Base-by-base conservation (phyloP, 2,113 vertebrate genomes). In the Mobula hypostoma region DNA sequence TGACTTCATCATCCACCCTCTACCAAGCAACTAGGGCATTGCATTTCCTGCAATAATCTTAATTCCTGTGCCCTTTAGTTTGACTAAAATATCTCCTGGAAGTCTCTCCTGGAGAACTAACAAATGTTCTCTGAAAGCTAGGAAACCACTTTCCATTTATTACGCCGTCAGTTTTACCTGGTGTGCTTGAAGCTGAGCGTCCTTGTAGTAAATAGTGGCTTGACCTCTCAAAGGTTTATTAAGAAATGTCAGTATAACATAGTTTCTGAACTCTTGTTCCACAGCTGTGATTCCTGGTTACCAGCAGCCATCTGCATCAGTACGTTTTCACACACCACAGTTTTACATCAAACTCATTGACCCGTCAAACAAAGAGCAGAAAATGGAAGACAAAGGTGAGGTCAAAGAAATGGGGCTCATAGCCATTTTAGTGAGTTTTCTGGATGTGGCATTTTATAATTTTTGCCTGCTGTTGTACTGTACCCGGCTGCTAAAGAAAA, bases 351-450 rank as follows among this genome's bases (percentile, higher is more conserved):
- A 97, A 93, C 96, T 98, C 95, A 97, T 98, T 1, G 98, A 99
- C 0, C 94, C 97, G 0, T 96, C 96, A 94, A 98, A 96, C 95
- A 98, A 98, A 95, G 99, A 99, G 88, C 96, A 98, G 94, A 98
- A 97, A 95, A 96, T 99, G 95, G 98, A 99, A 95, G 99, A 99
- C 94, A 99, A 96, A 97, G 98, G 99, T 99, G 95, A 96, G 96
- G 74, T 90, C 14, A 29, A 6, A 0, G 0, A 1, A 27, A 27
- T 24, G 40, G 21, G 19, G 80, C 6, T 58, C 21, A 7, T 19
- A 0, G 21, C 48, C 11, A 15, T 56, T 58, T 8, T 27, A 85
- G 82, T 27, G 48, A 29, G 56, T 11, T 7, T 8, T 56, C 7
- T 11, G 32, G 14, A 63, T n/a, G 8, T 68, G 24, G 24, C 63